Evolutionary conservation across 2,888 invertebrate species (phyloP), one percentile per base, ranked within the genome.

Genomic region (Eubasilissa splendida): DNA sequence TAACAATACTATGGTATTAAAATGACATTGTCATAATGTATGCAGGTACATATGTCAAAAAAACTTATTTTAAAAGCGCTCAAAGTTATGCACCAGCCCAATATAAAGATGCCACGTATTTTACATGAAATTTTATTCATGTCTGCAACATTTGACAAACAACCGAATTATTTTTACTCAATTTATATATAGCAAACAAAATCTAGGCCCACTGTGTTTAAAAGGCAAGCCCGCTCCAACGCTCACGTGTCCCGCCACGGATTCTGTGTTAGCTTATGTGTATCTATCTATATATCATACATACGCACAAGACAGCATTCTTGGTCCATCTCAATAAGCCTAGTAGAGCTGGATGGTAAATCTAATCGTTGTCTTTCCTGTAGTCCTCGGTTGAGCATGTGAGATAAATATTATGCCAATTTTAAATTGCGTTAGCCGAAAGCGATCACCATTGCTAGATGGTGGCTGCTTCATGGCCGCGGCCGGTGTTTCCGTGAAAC

Each of bases 181-280:
- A 5, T 5, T 42, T 42, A 7, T 42, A 42, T 2, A 42, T 7
- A 42, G 42, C 0, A 42, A 42, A 42, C 42, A 42, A 42, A 7
- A 42, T 42, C 42, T 42, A 5, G 42, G 42, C 42, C 7, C 42
- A 42, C 42, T 42, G 42, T 42, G 42, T 42, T 42, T 42, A 42
- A 42, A 52, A n/a, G 68, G 50, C 33, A 68, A 50, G 68, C 50
- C 50, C 68, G 50, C 50, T 68, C 52, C 2, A 68, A 50, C 68
- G 50, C 68, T 68, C 68, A 68, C 68, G 68, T 68, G 68, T 68
- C 14, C 50, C 50, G 50, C 68, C n/a, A 50, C 42, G 42, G 68
- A 68, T 68, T 33, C 50, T 50, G 68, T 68, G 50, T 68, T 14
- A 50, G 63, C 7, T 42, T 42, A 7, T 42, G 7, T 5, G 42